These are phyloP conservation scores for Steatornis caripensis DNA, from an alignment of 2,113 vertebrate species.

Conservation along the genomic window DNA sequence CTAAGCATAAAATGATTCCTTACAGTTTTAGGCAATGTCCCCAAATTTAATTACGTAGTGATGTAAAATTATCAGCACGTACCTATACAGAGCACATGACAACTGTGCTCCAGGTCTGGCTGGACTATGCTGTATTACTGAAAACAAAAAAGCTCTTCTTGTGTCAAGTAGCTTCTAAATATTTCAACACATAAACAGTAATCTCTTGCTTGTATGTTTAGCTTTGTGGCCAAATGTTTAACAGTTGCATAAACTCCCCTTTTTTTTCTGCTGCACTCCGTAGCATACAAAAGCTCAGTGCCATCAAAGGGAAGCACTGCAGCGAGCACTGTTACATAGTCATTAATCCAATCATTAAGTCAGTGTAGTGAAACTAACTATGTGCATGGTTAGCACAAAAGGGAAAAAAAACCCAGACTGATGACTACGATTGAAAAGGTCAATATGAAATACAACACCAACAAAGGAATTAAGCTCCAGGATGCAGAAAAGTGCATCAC, in stretches of 20 bases:
- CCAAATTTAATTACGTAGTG: neutral
- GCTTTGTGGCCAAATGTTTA: neutral
- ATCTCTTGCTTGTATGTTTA: neutral
- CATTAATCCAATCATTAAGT: conserved; percentile 76
- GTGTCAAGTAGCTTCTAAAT: neutral
- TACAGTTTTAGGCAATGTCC: neutral
- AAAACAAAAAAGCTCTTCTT: neutral
- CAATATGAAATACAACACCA: conserved; percentile 31
- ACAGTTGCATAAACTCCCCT: neutral
- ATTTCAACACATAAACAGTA: neutral
- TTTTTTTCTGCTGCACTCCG: conserved; percentile 9
- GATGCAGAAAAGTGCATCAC: neutral
- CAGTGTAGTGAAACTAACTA: conserved; percentile 53
- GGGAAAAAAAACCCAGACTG: neutral
- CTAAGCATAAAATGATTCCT: neutral
- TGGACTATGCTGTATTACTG: neutral
- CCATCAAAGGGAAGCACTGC: conserved; percentile 61
- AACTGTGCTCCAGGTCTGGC: neutral
- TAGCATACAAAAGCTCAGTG: conserved; percentile 64
- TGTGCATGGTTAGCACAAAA: conserved; percentile 45
- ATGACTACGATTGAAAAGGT: conserved; percentile 23
- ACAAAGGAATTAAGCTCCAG: neutral
- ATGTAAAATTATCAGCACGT: neutral
- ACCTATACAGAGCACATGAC: neutral
- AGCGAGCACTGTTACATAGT: conserved; percentile 50